Base-by-base conservation (phyloP, 2,113 vertebrate genomes). In the Aptenodytes patagonicus region DNA sequence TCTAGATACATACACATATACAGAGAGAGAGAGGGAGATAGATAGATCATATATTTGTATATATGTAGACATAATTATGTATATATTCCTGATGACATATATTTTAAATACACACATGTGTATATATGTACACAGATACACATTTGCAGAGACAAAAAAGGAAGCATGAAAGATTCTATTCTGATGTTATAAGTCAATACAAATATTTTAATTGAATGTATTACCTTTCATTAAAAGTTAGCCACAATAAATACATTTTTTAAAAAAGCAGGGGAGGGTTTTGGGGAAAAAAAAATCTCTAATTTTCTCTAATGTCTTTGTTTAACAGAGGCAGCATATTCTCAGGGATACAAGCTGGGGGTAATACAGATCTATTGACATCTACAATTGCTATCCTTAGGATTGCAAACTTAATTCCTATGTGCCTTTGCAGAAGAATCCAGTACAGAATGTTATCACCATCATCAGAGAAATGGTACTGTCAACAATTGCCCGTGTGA, bases 381-480 rank as follows among this genome's bases (percentile, higher is more conserved):
- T 68, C 32, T 81, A 51, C 28, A 32, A 28, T 61, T 83, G 24
- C 36, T 92, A 62, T 44, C 62, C 47, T 76, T 85, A 78, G 29
- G 40, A 36, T 31, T 70, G 66, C 31, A 83, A 65, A 72, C 66
- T 58, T 75, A 65, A 94, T 96, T 97, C 62, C 61, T 70, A 42
- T 1, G 0, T 58, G 79, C 29, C 62, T 89, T 83, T 89, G 55
- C 44, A 87, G 83, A 58, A 62, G 32, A 65, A 71, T 83, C 73
- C 36, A 62, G 85, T 47, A 60, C 49, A 38, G 54, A 96, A 72
- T 0, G 4, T 70, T 92, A 86, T 90, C 83, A 54, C 44, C 79
- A 83, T 93, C 89, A 75, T 22, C 87, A 91, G 34, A 85, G 94
- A 94, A 94, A 94, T 79, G 38, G 54, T 47, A 36, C 58, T 93